Evolutionary conservation across 2,888 invertebrate genomes (phyloP), one percentile per base, ranked within the genome.

Genomic region (Molorchus minor): DNA sequence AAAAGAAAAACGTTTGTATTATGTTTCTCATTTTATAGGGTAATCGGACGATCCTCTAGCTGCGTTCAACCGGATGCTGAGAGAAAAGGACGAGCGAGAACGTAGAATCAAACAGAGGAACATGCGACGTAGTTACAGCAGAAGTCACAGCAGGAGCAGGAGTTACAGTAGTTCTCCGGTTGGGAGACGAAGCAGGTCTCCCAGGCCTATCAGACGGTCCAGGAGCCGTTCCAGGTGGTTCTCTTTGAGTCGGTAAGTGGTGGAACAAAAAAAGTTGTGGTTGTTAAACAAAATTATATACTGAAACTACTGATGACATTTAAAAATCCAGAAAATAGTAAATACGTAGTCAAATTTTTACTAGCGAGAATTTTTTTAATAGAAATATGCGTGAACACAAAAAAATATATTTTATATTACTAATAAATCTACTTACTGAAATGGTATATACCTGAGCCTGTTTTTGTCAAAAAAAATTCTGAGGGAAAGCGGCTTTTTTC

Each of bases 31-130:
- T n/a, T n/a, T n/a, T n/a, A n/a, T n/a, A 91, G 92, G 69, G 86
- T 88, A 58, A 91, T 90, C n/a, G 68, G 93, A 92, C 74, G 94
- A 94, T 81, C 93, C 94, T 2, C 80, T 94, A 71, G 93, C 93
- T 78, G 93, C 92, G 51, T 94, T 94, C 79, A 91, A 94, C 79
- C 85, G 93, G 67, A 91, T 94, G 84, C 85, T 94, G 74, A 85
- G 91, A 65, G 93, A 94, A 79, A 94, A 94, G 79, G 91, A 92
- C 79, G 89, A 88, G 80, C 82, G 87, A 40, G 88, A 89, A 64
- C 83, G 87, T 69, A 83, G 88, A 52, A 77, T 77, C 1, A 84
- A 86, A 54, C 85, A 87, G 69, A 83, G 85, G 58, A 85, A 86
- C 72, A 86, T 89, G 60, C 79, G 82, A 16, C 78, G 82, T 73